A percentile compares a stretch with the other conserved stretches of the same genome.
Conservation (phyloP, 2,888 invertebrate species). For the Melieria picta region DNA sequence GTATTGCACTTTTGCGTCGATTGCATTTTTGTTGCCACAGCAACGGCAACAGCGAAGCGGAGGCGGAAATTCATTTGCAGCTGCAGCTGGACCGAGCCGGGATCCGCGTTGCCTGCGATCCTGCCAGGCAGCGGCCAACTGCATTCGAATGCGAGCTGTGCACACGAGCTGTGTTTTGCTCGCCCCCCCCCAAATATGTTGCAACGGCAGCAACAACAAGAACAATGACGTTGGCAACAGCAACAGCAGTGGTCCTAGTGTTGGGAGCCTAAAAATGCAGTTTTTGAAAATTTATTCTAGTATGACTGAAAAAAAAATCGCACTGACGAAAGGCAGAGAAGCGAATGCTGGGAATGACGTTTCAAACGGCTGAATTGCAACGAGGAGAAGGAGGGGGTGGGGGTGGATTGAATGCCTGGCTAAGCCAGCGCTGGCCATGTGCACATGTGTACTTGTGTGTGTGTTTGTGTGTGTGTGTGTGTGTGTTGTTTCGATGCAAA, state of each 20-base stretch:
- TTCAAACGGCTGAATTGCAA: slow-evolving; percentile 52
- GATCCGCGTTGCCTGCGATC: not conserved
- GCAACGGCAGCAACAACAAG: slow-evolving; percentile 8
- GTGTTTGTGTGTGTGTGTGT: not conserved
- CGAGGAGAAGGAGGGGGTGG: not conserved
- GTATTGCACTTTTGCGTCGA: slow-evolving; percentile 59
- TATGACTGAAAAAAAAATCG: slow-evolving; percentile 22
- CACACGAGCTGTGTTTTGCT: not conserved
- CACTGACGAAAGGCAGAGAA: not conserved
- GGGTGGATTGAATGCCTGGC: slow-evolving; percentile 1
- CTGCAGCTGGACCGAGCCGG: slow-evolving; percentile 12
- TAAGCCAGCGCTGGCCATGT: not conserved
- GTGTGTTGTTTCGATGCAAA: not conserved
- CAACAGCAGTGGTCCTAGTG: not conserved
- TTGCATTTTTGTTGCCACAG: slow-evolving; percentile 50
- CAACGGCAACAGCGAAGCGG: slow-evolving; percentile 8
- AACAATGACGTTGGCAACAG: not conserved
- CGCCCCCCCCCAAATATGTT: not conserved
- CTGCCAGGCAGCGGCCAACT: slow-evolving; percentile 22
- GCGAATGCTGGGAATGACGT: slow-evolving; percentile 52
- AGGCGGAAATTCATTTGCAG: slow-evolving; percentile 20
- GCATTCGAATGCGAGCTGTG: slow-evolving; percentile 17
- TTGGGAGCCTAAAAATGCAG: slow-evolving; percentile 52
- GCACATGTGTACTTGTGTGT: not conserved
- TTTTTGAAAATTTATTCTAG: slow-evolving; percentile 47